Evolutionary conservation across 2,888 invertebrate species (phyloP).

Genomic region (Eupithecia dodoneata): DNA sequence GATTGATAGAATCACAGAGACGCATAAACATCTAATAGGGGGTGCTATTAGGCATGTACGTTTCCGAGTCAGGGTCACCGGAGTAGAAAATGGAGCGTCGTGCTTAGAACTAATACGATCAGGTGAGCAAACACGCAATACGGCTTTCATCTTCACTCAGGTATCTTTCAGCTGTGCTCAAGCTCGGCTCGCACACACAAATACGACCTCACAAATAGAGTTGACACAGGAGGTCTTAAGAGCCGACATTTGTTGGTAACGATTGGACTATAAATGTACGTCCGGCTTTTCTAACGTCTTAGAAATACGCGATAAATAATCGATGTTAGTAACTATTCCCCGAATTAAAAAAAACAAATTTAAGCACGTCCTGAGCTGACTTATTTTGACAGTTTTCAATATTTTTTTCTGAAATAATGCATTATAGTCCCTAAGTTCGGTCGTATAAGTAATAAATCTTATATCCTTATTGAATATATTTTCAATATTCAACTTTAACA

Average conservation of each 20-base stretch:
- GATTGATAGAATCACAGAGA: constrained; percentile 57
- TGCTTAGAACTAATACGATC: constrained; percentile 81
- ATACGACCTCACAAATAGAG: constrained; percentile 21
- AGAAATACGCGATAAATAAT: neutral
- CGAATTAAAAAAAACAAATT: too few relatives aligned
- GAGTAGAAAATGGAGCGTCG: constrained; percentile 79
- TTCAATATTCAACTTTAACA: too few relatives aligned
- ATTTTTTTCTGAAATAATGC: too few relatives aligned
- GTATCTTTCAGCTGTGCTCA: constrained; percentile 64
- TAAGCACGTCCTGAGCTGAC: too few relatives aligned
- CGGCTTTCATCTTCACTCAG: constrained; percentile 82
- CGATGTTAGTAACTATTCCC: too few relatives aligned
- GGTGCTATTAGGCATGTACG: constrained; percentile 68
- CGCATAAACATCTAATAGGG: constrained; percentile 71
- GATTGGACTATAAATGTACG: neutral
- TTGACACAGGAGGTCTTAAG: constrained; percentile 5
- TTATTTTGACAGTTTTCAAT: too few relatives aligned
- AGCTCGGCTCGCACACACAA: constrained; percentile 52
- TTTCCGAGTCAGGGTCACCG: constrained; percentile 74
- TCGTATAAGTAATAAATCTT: too few relatives aligned
- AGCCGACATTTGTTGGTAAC: neutral
- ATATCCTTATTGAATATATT: too few relatives aligned
- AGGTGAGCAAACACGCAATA: constrained; percentile 79
- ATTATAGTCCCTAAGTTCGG: too few relatives aligned
- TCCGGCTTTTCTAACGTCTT: neutral